Evolutionary conservation across 2,888 invertebrate species (phyloP), one percentile per base, ranked within the genome.

Genomic region (Encarsia formosa): DNA sequence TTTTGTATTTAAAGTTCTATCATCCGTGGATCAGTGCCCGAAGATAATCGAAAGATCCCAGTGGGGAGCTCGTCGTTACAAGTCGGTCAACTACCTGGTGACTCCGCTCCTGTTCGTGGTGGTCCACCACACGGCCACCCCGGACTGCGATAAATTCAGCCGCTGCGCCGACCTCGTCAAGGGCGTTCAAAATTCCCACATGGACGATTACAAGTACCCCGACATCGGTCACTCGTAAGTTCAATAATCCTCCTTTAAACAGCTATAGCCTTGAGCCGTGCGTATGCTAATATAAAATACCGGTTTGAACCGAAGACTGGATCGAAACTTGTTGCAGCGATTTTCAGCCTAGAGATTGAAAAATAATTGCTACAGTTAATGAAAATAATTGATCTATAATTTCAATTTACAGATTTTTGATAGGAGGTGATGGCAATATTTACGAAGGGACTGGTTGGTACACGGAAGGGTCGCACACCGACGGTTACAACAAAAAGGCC

Each of bases 371-470:
- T 16, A 15, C 19, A 20, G n/a, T 44, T 44, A n/a, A 15, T 20
- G 16, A 19, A 8, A 32, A 11, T 16, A 4, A 18, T 4, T n/a
- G 3, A 16, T 34, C 13, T 45, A 11, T 13, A 19, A 1, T 23
- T 38, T 13, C 19, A 42, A 11, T 22, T 42, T 39, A 15, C 18
- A 82, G 81, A 39, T 83, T 82, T 57, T 62, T 84, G 54, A 76
- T 85, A 47, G 84, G 84, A 5, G 80, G 81, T 23, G 83, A 84
- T 63, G 84, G 83, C 5, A 76, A 80, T 26, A 75, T 85, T 9
- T 85, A 84, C 61, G 84, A 85, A 69, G 85, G 84, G 1, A 68
- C 77, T 2, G 85, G 85, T 2, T 86, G 85, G 85, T 75, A 78
- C 5, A 75, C 76, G 32, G 74, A 75, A 9, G 85, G 84, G 0